These are phyloP conservation scores for Caenorhabditis angaria DNA, from an alignment of 2,888 invertebrate species.

Conservation along the genomic window DNA sequence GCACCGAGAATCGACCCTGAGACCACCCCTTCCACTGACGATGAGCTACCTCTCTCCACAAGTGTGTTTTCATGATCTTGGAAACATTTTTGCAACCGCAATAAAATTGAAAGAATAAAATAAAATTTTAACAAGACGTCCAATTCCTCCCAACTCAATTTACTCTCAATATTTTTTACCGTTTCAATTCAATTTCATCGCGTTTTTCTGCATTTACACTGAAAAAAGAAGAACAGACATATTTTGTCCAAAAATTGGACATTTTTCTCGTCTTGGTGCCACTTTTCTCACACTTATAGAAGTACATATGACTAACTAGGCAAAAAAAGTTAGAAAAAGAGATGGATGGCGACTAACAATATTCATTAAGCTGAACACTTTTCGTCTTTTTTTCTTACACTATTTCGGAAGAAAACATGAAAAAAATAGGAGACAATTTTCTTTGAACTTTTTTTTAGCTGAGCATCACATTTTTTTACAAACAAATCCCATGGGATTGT, in stretches of 20 bases:
- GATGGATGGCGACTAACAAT: background rate
- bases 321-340: background rate
- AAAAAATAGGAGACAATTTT: background rate
- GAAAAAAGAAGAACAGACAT: too few relatives aligned
- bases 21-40: too few relatives aligned
- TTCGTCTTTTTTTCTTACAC: background rate
- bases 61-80: background rate
- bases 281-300: too few relatives aligned
- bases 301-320: background rate
- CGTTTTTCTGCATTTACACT: background rate
- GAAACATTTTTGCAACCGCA: background rate
- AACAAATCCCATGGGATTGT: too few relatives aligned
- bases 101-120: background rate
- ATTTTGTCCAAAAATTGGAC: too few relatives aligned
- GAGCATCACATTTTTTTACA: background rate
- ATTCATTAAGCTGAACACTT: conserved; percentile 1
- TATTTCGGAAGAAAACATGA: background rate
- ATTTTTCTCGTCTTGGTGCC: too few relatives aligned
- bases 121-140: background rate
- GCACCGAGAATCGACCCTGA: too few relatives aligned
- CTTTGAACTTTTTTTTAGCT: background rate
- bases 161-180: background rate
- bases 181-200: background rate
- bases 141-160: background rate
- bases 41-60: too few relatives aligned